phyloP scores from a whole-genome alignment of 2,888 invertebrate genomes.

The Cordilura impudica region DNA sequence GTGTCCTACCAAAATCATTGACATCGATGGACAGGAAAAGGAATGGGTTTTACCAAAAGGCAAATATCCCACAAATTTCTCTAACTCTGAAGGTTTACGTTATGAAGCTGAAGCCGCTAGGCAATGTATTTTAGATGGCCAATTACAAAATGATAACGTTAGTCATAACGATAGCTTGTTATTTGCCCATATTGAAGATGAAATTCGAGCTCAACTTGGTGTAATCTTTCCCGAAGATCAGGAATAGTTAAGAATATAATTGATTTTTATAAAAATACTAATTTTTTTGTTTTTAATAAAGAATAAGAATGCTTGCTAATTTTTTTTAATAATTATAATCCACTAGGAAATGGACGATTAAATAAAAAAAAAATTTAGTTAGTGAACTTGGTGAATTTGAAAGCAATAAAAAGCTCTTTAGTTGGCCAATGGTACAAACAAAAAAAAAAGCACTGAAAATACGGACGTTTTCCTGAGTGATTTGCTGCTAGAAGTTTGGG shows the following conservation, averaged over 20 bases:
- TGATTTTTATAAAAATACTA: neutral
- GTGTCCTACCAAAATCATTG: conserved; percentile 84
- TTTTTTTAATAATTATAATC: too few species aligned
- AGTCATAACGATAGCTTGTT: conserved; percentile 84
- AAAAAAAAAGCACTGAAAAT: too few species aligned
- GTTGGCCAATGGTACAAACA: too few species aligned
- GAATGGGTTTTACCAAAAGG: conserved; percentile 84
- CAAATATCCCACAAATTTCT: conserved; percentile 81
- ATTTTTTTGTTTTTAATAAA: conserved; percentile 8
- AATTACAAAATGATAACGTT: conserved; percentile 84
- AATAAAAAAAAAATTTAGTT: too few species aligned
- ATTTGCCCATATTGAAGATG: conserved; percentile 85
- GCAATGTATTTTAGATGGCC: conserved; percentile 82
- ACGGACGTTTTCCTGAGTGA: too few species aligned
- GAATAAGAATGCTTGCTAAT: too few species aligned
- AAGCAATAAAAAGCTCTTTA: too few species aligned
- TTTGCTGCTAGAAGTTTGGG: too few species aligned
- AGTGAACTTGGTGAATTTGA: too few species aligned
- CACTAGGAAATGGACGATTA: too few species aligned
- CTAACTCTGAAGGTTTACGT: conserved; percentile 85
- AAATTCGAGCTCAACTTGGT: conserved; percentile 84
- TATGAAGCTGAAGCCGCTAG: conserved; percentile 89
- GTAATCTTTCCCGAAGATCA: conserved; percentile 79
- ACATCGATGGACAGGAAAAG: conserved; percentile 82
- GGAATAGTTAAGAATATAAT: conserved; percentile 25